Base-by-base conservation (phyloP, 2,888 invertebrate species). In the Limulus polyphemus region DNA sequence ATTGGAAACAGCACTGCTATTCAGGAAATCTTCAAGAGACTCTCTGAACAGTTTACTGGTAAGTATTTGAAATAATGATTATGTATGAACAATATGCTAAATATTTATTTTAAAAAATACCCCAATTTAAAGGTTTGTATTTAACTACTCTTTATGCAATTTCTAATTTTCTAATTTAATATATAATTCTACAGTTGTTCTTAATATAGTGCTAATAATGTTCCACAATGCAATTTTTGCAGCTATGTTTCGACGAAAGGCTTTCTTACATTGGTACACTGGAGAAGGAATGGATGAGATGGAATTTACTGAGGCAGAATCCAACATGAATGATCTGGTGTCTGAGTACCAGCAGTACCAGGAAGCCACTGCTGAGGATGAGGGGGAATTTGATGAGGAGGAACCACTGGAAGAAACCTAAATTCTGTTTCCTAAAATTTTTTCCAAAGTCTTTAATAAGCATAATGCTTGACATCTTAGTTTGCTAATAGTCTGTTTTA, bases 211-310 rank as follows among this genome's bases (percentile, higher is more conserved):
- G 32, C 3, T 32, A 50, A 7, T 55, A 14, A 46, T 11, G n/a
- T n/a, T n/a, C n/a, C n/a, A n/a, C n/a, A n/a, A n/a, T 55, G 48
- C 55, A 59, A 32, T 49, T 54, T 2, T 14, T 32, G 11, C 11
- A 72, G 90, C 90, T 73, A 92, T 95, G 94, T 94, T 93, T 83
- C 83, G 92, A 70, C 86, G 94, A 72, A 94, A 92, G 79, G 94
- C 94, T 75, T 94, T 94, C 85, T 83, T 94, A 77, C 93, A 94
- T 82, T 94, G 94, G 93, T 95, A 93, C 81, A 93, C 92, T 32
- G 93, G 93, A 61, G 93, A 95, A 79, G 94, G 94, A 65, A 94
- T 94, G 94, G 93, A 94, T 79, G 92, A 93, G 79, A 88, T 92
- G 90, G 94, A 95, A 79, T 94, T 94, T 80, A 91, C 89, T 62